Evolutionary conservation across 2,797 vertebrate genomes (phyloP).

Genomic region (Champsocephalus gunnari): DNA sequence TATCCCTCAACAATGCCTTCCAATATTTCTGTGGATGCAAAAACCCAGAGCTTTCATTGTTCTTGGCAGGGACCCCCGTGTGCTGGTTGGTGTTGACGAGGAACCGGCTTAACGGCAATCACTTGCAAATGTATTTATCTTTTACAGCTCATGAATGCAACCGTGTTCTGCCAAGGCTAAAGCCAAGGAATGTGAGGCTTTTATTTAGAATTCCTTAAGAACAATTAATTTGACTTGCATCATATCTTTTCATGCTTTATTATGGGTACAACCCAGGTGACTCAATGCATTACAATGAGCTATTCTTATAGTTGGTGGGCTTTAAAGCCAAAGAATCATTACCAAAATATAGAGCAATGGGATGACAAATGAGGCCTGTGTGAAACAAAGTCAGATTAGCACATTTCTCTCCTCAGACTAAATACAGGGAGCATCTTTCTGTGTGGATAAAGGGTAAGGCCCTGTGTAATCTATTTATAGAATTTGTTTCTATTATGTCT

Average conservation of each 20-base stretch:
- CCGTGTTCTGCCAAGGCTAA: conserved; percentile 52
- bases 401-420: conserved; percentile 68
- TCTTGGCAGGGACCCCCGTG: conserved; percentile 74
- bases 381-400: conserved; percentile 80
- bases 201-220: conserved; percentile 50
- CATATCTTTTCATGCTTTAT: conserved; percentile 54
- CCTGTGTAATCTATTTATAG: conserved; percentile 77
- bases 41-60: conserved; percentile 79
- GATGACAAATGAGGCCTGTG: conserved; percentile 66
- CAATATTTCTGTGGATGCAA: conserved; percentile 81
- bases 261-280: conserved; percentile 58
- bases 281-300: conserved; percentile 52
- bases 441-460: conserved; percentile 63
- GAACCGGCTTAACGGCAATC: conserved; percentile 76
- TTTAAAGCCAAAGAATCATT: conserved; percentile 64
- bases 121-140: conserved; percentile 79
- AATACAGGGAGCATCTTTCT: conserved; percentile 64
- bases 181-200: conserved; percentile 47
- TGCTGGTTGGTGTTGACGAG: conserved; percentile 74
- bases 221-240: conserved; percentile 52
- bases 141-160: conserved; percentile 75
- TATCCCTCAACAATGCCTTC: conserved; percentile 80
- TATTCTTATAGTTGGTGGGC: conserved; percentile 64
- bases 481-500: conserved; percentile 67
- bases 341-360: conserved; percentile 50